A percentile compares a stretch with the other conserved stretches of the same genome.
phyloP scores from a whole-genome alignment of 2,113 vertebrate genomes.

The Pholis gunnellus region DNA sequence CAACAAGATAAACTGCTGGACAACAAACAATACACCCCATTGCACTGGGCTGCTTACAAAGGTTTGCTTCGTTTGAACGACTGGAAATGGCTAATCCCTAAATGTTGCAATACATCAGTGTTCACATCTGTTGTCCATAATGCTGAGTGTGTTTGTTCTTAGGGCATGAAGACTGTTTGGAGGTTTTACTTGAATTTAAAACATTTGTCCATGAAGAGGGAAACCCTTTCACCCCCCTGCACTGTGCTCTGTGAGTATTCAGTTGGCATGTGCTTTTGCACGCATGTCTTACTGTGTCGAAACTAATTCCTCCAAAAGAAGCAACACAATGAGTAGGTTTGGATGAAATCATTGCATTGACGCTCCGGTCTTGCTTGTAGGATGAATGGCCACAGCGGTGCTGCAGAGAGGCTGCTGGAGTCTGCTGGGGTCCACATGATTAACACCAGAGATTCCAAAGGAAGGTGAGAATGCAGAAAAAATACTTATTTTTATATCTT shows the following conservation, averaged over 20 bases:
- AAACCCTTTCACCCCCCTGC: slow-evolving; percentile 98
- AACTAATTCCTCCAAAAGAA: neutral
- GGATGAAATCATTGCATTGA: neutral
- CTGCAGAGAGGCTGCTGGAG: slow-evolving; percentile 95
- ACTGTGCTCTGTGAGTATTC: slow-evolving; percentile 98
- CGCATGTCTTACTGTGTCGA: neutral
- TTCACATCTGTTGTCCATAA: neutral
- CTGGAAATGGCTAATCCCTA: neutral
- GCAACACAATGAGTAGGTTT: too few relatives aligned
- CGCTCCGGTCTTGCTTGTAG: slow-evolving; percentile 64
- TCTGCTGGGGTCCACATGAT: slow-evolving; percentile 94
- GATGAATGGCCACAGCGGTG: slow-evolving; percentile 95
- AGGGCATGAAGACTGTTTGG: slow-evolving; percentile 99
- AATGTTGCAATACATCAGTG: neutral
- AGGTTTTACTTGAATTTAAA: slow-evolving; percentile 99
- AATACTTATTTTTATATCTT: neutral
- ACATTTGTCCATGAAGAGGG: slow-evolving; percentile 93
- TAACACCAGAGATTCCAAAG: slow-evolving; percentile 98
- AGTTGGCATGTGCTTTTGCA: neutral
- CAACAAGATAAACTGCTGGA: slow-evolving; percentile 93
- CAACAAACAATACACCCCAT: slow-evolving; percentile 93
- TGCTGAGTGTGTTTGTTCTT: slow-evolving; percentile 42
- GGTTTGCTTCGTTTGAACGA: slow-evolving; percentile 80
- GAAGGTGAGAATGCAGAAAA: slow-evolving; percentile 86
- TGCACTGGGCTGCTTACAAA: slow-evolving; percentile 98